Evolutionary conservation across 2,113 vertebrate genomes (phyloP), one percentile per base, ranked within the genome.

Genomic region (Lonchura striata): DNA sequence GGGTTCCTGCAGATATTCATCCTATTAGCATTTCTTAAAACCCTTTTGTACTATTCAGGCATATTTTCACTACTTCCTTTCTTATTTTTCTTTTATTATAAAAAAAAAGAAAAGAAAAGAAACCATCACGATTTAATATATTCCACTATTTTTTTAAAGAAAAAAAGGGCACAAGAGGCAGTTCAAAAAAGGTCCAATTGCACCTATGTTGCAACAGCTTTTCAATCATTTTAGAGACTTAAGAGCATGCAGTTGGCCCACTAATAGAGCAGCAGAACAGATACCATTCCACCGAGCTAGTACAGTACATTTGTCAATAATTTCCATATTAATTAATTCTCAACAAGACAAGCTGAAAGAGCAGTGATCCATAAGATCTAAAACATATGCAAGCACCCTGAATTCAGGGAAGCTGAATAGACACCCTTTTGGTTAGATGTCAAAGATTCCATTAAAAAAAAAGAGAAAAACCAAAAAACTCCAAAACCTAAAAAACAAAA

Each of bases 261-360:
- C 53, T 87, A 90, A 79, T 13, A 88, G 7, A 92, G 68, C 86
- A 94, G 61, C 60, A 89, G 70, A 95, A 92, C 56, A 90, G 75
- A 90, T 12, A 95, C 12, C 49, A n/a, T 76, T 86, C 69, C 57
- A 60, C 60, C 90, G 39, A 95, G 71, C 85, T 68, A 70, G 14
- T 47, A 74, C 49, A 56, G 59, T 47, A 2, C 93, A 90, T 93
- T 88, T 92, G 66, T 94, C 94, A 96, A 93, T 90, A 92, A 88
- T 82, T 94, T 96, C 87, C 60, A 70, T 92, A 89, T 80, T 92
- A 95, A 82, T 30, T 92, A 86, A 71, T 44, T 87, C 61, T 74
- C 92, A 71, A 94, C 64, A 81, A 89, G 60, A 59, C 69, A 80
- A 68, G 63, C 63, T 63, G 71, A 93, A 95, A 88, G 64, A 90